A percentile compares a stretch with the other conserved stretches of the same genome.
Conservation (phyloP, 2,113 vertebrate genomes). For the Tupaia chinensis region DNA sequence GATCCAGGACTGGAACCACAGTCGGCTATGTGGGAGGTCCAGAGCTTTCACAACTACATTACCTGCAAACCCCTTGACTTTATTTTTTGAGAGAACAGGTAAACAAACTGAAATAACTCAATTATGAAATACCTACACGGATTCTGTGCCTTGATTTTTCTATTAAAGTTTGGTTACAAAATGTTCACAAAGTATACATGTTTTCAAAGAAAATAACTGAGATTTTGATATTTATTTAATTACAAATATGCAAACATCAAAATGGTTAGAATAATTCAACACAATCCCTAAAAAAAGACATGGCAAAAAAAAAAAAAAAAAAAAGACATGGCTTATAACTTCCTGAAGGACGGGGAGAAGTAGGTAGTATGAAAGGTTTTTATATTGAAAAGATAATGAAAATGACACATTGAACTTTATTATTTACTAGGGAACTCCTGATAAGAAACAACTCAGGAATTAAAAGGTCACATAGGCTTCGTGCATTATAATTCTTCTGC, state of each 20-base stretch:
- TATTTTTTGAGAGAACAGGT: not conserved
- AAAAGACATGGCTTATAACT: conserved; percentile 74
- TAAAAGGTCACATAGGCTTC: conserved; percentile 82
- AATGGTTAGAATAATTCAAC: conserved; percentile 66
- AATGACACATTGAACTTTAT: conserved; percentile 79
- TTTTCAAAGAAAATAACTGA: conserved; percentile 47
- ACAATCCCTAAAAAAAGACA: conserved; percentile 75
- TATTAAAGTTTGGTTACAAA: conserved; percentile 57
- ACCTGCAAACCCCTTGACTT: not conserved
- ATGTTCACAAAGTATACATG: conserved; percentile 18
- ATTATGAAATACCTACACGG: not conserved
- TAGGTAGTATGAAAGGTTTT: conserved; percentile 78
- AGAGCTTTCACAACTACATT: too few species aligned
- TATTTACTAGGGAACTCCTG: conserved; percentile 77
- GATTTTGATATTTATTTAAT: conserved; percentile 27
- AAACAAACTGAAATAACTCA: not conserved
- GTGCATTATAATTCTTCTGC: conserved; percentile 77
- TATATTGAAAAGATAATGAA: conserved; percentile 77
- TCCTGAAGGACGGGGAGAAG: conserved; percentile 73
- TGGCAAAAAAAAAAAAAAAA: conserved; percentile 78
- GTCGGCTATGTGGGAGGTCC: too few species aligned
- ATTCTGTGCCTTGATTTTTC: not conserved
- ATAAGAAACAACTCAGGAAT: conserved; percentile 69
- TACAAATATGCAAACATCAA: conserved; percentile 46
- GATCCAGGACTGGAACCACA: too few species aligned